Percentiles rank a stretch among this genome's conserved stretches.
Conservation (phyloP, 2,888 invertebrate genomes). For the Ceraclea dissimilis region DNA sequence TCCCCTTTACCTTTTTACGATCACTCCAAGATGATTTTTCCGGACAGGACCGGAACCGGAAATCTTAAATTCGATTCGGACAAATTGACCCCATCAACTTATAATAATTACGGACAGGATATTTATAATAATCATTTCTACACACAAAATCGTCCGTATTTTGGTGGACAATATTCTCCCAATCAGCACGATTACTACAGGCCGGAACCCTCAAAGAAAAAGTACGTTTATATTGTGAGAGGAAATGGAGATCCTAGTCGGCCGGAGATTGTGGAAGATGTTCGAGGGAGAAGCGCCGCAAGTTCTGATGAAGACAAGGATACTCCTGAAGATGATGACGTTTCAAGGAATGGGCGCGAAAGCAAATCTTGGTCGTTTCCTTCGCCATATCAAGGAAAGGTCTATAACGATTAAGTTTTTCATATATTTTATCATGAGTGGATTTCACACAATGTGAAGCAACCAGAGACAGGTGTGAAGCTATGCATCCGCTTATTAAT, state of each 20-base stretch:
- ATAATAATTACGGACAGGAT: conserved; percentile 16
- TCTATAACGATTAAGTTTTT: conserved; percentile 9
- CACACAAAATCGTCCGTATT: neutral
- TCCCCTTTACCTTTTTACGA: conserved; percentile 23
- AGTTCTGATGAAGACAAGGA: neutral
- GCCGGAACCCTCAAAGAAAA: conserved; percentile 13
- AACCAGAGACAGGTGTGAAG: no score
- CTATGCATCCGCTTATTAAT: no score
- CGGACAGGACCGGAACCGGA: conserved; percentile 47
- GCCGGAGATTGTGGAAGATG: conserved; percentile 38
- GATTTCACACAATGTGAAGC: no score
- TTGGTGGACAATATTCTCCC: neutral
- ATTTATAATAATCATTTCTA: conserved; percentile 5
- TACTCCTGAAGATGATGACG: neutral
- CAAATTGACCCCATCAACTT: conserved; percentile 28
- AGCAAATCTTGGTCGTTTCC: conserved; percentile 19
- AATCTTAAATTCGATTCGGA: conserved; percentile 41
- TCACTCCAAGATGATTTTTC: conserved; percentile 38
- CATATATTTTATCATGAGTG: no score
- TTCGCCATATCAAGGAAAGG: conserved; percentile 12
- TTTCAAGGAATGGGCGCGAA: neutral
- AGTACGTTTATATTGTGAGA: conserved; percentile 41
- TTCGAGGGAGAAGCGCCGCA: neutral
- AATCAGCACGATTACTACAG: conserved; percentile 5
- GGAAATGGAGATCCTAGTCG: conserved; percentile 43